phyloP scores from a whole-genome alignment of 2,888 invertebrate species.

The Mesodorylaimus sp. region DNA sequence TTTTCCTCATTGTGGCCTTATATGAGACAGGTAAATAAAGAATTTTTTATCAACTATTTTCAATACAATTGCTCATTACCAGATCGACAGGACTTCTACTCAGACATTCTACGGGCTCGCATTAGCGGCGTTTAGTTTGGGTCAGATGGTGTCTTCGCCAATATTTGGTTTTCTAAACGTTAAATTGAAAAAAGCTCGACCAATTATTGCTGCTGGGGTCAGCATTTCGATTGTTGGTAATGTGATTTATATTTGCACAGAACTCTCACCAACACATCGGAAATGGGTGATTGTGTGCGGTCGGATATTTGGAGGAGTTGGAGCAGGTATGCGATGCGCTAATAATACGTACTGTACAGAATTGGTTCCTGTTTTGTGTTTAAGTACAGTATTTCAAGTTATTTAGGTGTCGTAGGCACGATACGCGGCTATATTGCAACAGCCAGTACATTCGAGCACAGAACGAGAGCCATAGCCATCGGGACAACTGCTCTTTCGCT shows the following conservation, averaged over 20 bases:
- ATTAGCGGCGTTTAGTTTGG: slow-evolving; percentile 30
- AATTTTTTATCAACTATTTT: too few relatives aligned
- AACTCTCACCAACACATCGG: slow-evolving; percentile 17
- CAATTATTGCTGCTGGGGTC: slow-evolving; percentile 28
- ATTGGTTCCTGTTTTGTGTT: not conserved
- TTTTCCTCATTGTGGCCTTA: not conserved
- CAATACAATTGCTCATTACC: too few relatives aligned
- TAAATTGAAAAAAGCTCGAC: slow-evolving; percentile 17
- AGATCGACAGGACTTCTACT: slow-evolving; percentile 12
- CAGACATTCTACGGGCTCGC: slow-evolving; percentile 30
- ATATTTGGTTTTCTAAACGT: slow-evolving; percentile 29
- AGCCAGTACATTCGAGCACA: not conserved
- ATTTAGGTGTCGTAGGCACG: not conserved
- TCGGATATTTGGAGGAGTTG: slow-evolving; percentile 29
- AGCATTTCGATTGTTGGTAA: slow-evolving; percentile 29
- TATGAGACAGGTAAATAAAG: not conserved
- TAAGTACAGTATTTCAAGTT: too few relatives aligned
- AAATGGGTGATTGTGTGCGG: slow-evolving; percentile 20
- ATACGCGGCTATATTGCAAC: not conserved
- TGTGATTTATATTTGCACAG: slow-evolving; percentile 28
- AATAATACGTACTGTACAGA: too few relatives aligned
- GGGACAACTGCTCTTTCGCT: not conserved
- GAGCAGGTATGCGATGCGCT: slow-evolving; percentile 24
- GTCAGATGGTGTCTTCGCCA: slow-evolving; percentile 31
- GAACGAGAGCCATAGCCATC: not conserved